Evolutionary conservation across 2,797 vertebrate genomes (phyloP).

Genomic region (Enteromius treurensis): DNA sequence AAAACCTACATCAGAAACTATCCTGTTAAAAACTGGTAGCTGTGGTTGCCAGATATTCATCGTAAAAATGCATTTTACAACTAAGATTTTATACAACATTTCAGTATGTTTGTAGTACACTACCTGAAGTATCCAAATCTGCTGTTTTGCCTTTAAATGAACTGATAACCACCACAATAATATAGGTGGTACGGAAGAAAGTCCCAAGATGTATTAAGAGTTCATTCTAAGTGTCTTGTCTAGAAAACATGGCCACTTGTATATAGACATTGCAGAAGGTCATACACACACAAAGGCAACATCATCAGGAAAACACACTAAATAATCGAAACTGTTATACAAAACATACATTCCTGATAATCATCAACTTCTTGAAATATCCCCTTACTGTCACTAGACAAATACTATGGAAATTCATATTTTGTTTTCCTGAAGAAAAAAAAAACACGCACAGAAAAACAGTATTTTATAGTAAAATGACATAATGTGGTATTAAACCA

Average conservation of each 20-base stretch:
- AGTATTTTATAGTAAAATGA: background rate
- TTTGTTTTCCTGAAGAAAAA: background rate
- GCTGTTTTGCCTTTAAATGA: background rate
- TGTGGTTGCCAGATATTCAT: background rate
- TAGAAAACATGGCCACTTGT: background rate
- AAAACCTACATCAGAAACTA: background rate
- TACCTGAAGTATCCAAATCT: background rate
- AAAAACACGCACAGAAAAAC: too few relatives aligned
- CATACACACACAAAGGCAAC: background rate
- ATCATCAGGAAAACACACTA: background rate
- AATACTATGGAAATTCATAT: background rate
- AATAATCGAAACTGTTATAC: background rate
- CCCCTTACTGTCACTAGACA: background rate
- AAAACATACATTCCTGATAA: background rate
- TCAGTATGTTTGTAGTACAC: background rate
- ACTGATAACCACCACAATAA: background rate
- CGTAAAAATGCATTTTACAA: background rate
- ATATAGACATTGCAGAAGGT: background rate
- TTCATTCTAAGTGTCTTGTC: background rate
- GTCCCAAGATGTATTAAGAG: background rate
- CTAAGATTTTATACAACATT: background rate
- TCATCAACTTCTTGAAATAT: background rate
- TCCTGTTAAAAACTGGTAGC: background rate
- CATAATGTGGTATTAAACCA: background rate
- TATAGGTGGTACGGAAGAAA: background rate